Evolutionary conservation across 2,797 vertebrate genomes (phyloP).

Genomic region (Acanthopagrus latus): DNA sequence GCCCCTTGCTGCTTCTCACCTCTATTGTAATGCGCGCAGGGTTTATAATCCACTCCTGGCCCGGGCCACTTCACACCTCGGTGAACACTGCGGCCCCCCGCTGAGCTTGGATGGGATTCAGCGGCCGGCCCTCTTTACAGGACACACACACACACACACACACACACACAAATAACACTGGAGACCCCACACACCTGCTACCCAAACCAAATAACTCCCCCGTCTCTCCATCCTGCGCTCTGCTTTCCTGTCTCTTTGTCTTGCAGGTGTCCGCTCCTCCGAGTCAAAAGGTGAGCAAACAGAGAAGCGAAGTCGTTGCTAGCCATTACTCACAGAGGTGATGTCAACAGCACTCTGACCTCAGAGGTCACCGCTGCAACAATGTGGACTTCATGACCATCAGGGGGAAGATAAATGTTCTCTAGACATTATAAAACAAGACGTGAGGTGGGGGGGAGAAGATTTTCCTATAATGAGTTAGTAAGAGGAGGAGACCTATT

Average conservation of each 20-base stretch:
- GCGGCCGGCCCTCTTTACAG: constrained; percentile 55
- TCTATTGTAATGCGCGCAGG: constrained; percentile 79
- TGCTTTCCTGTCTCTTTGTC: constrained; percentile 62
- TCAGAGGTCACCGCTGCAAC: constrained; percentile 51
- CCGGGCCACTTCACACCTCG: constrained; percentile 79
- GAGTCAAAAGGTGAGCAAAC: constrained; percentile 77
- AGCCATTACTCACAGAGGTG: constrained; percentile 67
- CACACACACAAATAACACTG: constrained; percentile 42
- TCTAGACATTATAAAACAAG: constrained; percentile 60
- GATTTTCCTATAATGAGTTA: constrained; percentile 44
- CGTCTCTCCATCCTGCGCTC: constrained; percentile 23
- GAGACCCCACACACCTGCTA: constrained; percentile 68
- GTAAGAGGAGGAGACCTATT: constrained; percentile 7
- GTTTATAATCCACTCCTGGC: constrained; percentile 73
- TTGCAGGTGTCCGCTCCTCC: constrained; percentile 62
- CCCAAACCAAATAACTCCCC: constrained; percentile 65
- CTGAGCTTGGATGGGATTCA: constrained; percentile 72
- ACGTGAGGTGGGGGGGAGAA: constrained; percentile 39
- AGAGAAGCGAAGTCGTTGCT: constrained; percentile 50
- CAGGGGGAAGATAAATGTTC: constrained; percentile 74
- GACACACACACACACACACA: constrained; percentile 23
- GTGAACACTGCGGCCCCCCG: constrained; percentile 65
- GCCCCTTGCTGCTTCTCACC: constrained; percentile 72
- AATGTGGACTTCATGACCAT: constrained; percentile 70
- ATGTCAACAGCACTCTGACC: constrained; percentile 69